Base-by-base conservation (phyloP, 2,797 vertebrate species). In the Melanotaenia boesemani region DNA sequence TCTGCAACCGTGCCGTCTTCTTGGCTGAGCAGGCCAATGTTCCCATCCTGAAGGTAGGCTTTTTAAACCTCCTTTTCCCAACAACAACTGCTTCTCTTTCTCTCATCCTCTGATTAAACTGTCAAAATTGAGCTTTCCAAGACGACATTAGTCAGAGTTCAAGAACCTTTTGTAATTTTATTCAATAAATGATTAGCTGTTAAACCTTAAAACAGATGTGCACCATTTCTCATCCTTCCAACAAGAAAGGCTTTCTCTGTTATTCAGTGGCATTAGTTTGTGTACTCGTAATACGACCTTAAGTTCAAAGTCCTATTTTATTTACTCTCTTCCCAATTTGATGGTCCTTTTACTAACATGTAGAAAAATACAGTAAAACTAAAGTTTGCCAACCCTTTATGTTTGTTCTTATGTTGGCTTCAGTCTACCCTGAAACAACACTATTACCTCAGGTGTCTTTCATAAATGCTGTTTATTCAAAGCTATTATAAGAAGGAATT, bases 1-100 rank as follows among this genome's bases (percentile, higher is more conserved):
- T 99, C 5, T 99, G 98, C 75, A 99, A 99, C 89, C 95, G 98
- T 0, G 98, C 98, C 0, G 97, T 99, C 71, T 99, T 99, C 89
- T 95, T 98, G 89, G 97, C 98, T 0, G 96, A 95, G 54, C 97
- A 99, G 88, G 87, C 85, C 24, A 96, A 93, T 5, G 37, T 98
- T 8, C 96, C 98, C 22, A 98, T 99, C 63, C 94, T 99, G 24
- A 99, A 99, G 96, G 98, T 86, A 6, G 1, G 13, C 15, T 18
- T 62, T 11, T 58, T 8, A 20, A 8, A 63, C 6, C 20, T n/a
- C 50, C 41, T 34, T 44, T 1, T 11, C 0, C 6, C 32, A 12
- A 0, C 30, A n/a, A 22, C 6, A 46, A 20, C 44, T 5, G 6
- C 44, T 1, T 26, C 10, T 55, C 4, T 26, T 13, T 28, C 44